phyloP scores from a whole-genome alignment of 2,797 vertebrate species.

The Hydrolagus colliei region DNA sequence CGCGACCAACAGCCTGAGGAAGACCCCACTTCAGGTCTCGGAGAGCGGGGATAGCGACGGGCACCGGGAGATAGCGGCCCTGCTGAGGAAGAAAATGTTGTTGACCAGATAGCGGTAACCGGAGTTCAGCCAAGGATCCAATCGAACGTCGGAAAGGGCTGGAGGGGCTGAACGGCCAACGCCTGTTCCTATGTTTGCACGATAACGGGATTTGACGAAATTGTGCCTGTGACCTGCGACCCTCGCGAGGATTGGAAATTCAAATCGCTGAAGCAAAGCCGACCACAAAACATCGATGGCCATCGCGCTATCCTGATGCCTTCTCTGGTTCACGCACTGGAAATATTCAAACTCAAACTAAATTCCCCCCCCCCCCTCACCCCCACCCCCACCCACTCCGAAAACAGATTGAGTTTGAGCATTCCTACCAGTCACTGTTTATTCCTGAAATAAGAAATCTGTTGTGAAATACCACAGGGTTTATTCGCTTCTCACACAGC shows the following conservation, averaged over 20 bases:
- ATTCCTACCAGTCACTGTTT: no score
- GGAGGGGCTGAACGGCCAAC: not conserved
- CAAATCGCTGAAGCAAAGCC: no score
- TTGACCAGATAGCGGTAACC: constrained; percentile 51
- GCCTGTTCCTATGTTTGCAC: not conserved
- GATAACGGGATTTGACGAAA: not conserved
- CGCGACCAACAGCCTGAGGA: constrained; percentile 58
- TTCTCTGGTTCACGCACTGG: not conserved
- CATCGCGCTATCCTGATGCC: not conserved
- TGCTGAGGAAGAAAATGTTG: constrained; percentile 69
- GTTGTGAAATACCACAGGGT: not conserved
- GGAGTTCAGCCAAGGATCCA: not conserved
- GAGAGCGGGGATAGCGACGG: constrained; percentile 46
- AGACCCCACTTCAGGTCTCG: constrained; percentile 62
- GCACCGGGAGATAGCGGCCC: constrained; percentile 50
- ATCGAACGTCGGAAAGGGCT: not conserved
- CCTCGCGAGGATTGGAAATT: no score
- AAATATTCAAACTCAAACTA: no score
- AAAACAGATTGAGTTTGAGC: no score
- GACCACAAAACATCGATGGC: no score
- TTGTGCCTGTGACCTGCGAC: no score
- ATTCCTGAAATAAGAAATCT: not conserved
- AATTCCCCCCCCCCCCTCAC: no score
- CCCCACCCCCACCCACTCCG: no score
- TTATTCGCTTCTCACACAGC: not conserved